Evolutionary conservation across 2,797 vertebrate species (phyloP).

Genomic region (Anas georgica): DNA sequence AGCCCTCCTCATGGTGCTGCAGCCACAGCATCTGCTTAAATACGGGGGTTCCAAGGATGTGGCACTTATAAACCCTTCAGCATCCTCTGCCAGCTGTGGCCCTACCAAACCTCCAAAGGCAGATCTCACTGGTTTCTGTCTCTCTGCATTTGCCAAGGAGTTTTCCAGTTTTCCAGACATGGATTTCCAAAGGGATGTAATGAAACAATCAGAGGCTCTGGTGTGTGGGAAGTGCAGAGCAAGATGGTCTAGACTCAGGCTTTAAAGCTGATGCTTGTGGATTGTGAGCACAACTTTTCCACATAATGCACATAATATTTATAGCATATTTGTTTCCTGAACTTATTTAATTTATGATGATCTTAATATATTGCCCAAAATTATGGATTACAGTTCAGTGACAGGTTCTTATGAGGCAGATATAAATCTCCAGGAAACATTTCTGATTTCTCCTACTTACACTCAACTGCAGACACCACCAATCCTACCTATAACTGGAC

Average conservation of each 20-base stretch:
- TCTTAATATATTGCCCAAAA: not conserved
- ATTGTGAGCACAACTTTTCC: not conserved
- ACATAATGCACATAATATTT: not conserved
- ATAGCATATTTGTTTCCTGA: not conserved
- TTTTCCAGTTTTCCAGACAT: not conserved
- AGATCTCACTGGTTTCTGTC: not conserved
- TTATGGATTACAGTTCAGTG: not conserved
- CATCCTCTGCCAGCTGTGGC: not conserved
- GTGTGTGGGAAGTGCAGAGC: not conserved
- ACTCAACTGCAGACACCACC: not conserved
- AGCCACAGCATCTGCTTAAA: not conserved
- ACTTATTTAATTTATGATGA: not conserved
- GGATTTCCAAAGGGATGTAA: rapidly evolving
- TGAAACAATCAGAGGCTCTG: not conserved
- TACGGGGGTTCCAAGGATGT: not conserved
- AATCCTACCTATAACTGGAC: not conserved
- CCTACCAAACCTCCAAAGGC: not conserved
- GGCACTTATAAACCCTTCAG: not conserved
- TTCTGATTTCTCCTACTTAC: not conserved
- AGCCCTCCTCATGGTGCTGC: not conserved
- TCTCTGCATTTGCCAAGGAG: not conserved
- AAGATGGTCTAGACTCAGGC: not conserved
- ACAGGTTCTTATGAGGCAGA: not conserved
- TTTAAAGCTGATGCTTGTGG: not conserved
- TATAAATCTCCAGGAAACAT: not conserved